Percentiles rank a stretch among this genome's conserved stretches.
phyloP scores from a whole-genome alignment of 2,113 vertebrate species.

The Pogona vitticeps region DNA sequence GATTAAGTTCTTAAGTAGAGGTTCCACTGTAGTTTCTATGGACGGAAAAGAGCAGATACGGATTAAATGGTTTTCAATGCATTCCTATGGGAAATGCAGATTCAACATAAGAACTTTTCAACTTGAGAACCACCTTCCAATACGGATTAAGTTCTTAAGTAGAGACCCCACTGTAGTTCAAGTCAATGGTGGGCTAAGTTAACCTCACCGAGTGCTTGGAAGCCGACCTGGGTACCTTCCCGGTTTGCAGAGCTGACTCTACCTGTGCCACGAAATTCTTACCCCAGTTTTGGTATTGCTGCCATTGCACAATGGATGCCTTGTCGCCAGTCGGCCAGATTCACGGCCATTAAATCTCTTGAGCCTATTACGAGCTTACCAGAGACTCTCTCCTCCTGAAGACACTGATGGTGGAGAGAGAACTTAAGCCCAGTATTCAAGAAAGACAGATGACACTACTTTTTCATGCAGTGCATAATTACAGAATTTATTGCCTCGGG shows the following conservation, averaged over 20 bases:
- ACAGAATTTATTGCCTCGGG: not conserved
- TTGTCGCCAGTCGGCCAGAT: not conserved
- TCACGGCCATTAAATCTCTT: not conserved
- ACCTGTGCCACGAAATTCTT: not conserved
- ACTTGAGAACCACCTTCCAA: too few species aligned
- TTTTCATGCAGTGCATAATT: not conserved
- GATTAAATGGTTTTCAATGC: too few species aligned
- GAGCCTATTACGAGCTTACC: not conserved
- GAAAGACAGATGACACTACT: not conserved
- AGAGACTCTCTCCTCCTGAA: slow-evolving; percentile 11
- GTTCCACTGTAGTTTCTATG: too few species aligned
- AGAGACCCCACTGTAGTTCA: too few species aligned
- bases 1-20: too few species aligned
- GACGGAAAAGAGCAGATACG: too few species aligned
- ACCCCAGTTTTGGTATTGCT: not conserved
- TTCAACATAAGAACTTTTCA: too few species aligned
- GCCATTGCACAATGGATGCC: too few species aligned
- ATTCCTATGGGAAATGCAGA: too few species aligned
- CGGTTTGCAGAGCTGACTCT: not conserved
- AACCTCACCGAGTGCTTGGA: not conserved
- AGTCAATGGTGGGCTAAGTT: not conserved
- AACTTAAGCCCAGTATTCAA: not conserved
- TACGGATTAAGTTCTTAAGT: too few species aligned
- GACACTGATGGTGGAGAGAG: not conserved
- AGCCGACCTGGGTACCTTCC: not conserved